Evolutionary conservation across 2,888 invertebrate species (phyloP), one percentile per base, ranked within the genome.

Genomic region (Matsumyia berberina): DNA sequence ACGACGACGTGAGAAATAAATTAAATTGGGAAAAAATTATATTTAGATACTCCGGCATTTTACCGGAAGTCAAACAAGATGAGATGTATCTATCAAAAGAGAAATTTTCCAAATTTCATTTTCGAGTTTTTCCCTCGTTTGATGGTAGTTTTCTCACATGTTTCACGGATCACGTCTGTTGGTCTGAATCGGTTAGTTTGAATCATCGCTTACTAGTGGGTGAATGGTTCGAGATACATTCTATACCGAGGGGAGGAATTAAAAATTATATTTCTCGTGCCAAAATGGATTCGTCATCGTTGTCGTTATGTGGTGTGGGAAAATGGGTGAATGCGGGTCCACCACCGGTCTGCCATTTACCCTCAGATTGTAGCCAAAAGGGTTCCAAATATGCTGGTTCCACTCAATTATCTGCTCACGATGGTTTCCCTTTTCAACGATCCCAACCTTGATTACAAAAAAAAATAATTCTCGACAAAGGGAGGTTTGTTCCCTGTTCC

Each of bases 221-320:
- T 62, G 80, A 55, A 31, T 57, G 42, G 51, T 73, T 64, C 35
- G 8, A 31, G 53, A 55, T 12, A 24, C 8, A 53, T 58, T 31
- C 51, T 66, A 8, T 55, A 62, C 60, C 53, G 15, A 70, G 69
- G 31, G 55, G 24, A n/a, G n/a, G n/a, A n/a, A n/a, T n/a, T n/a
- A n/a, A 73, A 44, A 39, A 24, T 24, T 55, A 44, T 42, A 29
- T 53, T 39, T 35, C 33, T 15, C 35, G 15, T 17, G 31, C 51
- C 80, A 73, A 67, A 80, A 49, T 64, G 66, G 31, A 79, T 79
- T 73, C 79, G 72, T 79, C 73, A 79, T 79, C 29, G 42, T 69
- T 53, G 37, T 19, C 37, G 31, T 15, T 15, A 3, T 60, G n/a
- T 31, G 5, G 3, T 58, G 31, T 42, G 46, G 35, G 11, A 7